phyloP scores from a whole-genome alignment of 2,113 vertebrate species.

The Eurypyga helias region DNA sequence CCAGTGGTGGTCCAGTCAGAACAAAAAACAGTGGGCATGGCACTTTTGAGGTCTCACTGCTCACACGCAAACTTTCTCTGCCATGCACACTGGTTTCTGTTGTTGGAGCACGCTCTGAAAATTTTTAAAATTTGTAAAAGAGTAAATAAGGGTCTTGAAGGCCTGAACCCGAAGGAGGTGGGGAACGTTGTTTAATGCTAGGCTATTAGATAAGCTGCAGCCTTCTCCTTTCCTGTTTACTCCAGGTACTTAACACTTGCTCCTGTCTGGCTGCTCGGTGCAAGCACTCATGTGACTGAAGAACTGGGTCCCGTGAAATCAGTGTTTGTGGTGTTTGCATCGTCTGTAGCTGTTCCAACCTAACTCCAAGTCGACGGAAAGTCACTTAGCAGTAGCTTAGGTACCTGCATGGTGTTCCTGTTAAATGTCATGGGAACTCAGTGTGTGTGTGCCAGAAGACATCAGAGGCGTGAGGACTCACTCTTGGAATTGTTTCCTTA shows the following conservation, averaged over 20 bases:
- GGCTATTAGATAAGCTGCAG: background rate
- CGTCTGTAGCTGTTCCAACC: background rate
- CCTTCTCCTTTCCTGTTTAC: background rate
- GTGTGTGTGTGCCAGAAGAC: background rate
- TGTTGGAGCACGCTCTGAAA: background rate
- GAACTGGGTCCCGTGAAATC: background rate
- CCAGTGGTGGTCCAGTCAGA: background rate
- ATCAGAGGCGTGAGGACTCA: background rate
- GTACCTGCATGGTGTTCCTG: background rate
- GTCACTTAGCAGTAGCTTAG: background rate
- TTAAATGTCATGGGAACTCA: background rate
- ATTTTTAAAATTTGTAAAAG: background rate
- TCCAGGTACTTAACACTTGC: background rate
- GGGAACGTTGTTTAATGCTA: background rate
- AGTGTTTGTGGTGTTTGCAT: background rate
- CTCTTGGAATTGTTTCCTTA: background rate
- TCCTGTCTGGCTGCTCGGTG: background rate
- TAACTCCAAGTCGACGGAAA: background rate
- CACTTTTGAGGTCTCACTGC: background rate
- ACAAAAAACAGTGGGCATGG: too few relatives aligned
- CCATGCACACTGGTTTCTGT: fast-evolving
- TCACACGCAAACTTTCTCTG: background rate
- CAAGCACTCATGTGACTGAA: background rate
- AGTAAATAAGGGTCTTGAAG: background rate
- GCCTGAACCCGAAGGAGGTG: background rate